Base-by-base conservation (phyloP, 92 coral and sea anemone genomes). In the Heliopora coerulea region DNA sequence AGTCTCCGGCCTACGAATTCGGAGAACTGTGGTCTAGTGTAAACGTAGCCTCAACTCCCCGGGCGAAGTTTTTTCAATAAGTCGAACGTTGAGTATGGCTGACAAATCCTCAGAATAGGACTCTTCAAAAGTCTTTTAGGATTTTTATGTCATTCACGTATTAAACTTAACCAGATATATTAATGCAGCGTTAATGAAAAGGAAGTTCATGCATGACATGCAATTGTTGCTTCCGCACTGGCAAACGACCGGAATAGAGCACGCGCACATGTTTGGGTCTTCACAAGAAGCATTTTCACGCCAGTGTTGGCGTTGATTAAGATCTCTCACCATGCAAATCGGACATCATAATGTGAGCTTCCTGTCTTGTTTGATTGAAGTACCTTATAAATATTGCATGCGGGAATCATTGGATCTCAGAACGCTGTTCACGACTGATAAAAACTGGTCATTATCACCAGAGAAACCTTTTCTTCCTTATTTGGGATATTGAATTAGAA, bases 361-460 rank as follows among this genome's bases (percentile, higher is more conserved):
- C 77, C 77, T 70, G 77, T 26, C 77, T 70, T 50, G 4, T 50
- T 68, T 68, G 75, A 68, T 56, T 56, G 25, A 19, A 19, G 23
- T 66, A 66, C 57, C 13, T 10, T 66, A 68, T 70, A 70, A 70
- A 70, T 70, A 70, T 63, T 52, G 50, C 62, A 12, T 29, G 77
- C 52, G 10, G 52, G 17, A 15, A 15, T 8, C 52, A 46, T 46
- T 46, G 52, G 15, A 15, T 46, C 15, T 2, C 2, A 46, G 17
- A 46, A 46, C 10, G 52, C 52, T 15, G n/a, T 15, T 15, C 52
- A 6, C 52, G 14, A 46, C 52, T 6, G 15, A 15, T 2, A 46
- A n/a, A 46, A 10, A 46, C 15, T 46, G 7, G n/a, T n/a, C n/a
- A n/a, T 46, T 46, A n/a, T 15, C 7, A 6, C 2, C 10, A 10